phyloP scores from a whole-genome alignment of 2,888 invertebrate species.

The Autographa gamma region DNA sequence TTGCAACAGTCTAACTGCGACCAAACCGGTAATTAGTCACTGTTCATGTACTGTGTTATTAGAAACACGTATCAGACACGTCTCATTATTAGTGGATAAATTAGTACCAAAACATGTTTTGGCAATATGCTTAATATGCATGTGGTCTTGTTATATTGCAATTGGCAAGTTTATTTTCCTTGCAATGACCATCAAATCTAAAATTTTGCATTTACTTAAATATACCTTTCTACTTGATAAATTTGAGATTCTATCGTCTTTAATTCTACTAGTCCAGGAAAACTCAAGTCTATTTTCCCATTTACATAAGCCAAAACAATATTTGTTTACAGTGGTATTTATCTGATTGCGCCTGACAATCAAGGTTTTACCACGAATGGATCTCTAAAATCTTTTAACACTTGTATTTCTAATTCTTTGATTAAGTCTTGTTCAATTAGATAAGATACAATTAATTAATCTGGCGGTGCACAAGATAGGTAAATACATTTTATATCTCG shows the following conservation, averaged over 20 bases:
- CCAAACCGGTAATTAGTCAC: not conserved
- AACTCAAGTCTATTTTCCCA: too few species aligned
- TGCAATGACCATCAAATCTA: too few species aligned
- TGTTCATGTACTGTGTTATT: not conserved
- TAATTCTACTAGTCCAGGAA: too few species aligned
- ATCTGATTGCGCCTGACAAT: not conserved
- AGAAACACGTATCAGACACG: not conserved
- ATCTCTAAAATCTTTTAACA: conserved; percentile 1
- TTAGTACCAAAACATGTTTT: not conserved
- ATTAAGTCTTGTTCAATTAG: not conserved
- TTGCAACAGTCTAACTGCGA: not conserved
- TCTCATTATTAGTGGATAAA: not conserved
- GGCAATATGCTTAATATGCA: not conserved
- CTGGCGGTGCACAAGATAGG: not conserved
- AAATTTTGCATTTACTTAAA: too few species aligned
- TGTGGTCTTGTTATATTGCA: not conserved
- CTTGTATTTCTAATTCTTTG: not conserved
- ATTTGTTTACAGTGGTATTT: not conserved
- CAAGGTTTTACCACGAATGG: not conserved
- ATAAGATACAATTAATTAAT: not conserved
- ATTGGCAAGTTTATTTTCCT: too few species aligned
- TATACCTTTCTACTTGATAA: too few species aligned
- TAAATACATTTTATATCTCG: too few species aligned
- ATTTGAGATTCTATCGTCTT: too few species aligned
- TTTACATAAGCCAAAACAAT: too few species aligned